Evolutionary conservation across 2,113 vertebrate species (phyloP).

Genomic region (Alouatta palliata): DNA sequence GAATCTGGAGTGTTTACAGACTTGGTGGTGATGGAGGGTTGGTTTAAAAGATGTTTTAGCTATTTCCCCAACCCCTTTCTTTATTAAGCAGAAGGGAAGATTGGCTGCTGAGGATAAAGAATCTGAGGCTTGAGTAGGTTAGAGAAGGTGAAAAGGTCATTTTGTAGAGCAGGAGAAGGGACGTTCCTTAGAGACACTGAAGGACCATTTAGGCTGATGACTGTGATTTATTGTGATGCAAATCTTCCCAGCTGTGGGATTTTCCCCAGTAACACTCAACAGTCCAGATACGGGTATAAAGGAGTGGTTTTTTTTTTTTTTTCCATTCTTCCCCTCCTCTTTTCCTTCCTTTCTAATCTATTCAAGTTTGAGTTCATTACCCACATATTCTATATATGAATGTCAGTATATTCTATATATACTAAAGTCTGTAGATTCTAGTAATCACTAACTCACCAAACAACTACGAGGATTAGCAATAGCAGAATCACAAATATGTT

Average conservation of each 20-base stretch:
- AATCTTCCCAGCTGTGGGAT: neutral
- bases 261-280: accelerated
- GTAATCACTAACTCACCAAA: neutral
- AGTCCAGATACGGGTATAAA: accelerated
- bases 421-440: neutral
- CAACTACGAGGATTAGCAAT: neutral
- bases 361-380: neutral
- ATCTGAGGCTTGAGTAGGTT: neutral
- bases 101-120: neutral
- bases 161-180: neutral
- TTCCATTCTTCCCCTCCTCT: accelerated
- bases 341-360: neutral
- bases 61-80: neutral
- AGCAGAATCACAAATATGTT: neutral
- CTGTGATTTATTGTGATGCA: neutral
- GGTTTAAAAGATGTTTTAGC: neutral
- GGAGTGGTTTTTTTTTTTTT: neutral
- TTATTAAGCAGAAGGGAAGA: neutral
- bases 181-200: accelerated
- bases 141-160: neutral
- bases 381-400: accelerated
- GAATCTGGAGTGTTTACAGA: neutral
- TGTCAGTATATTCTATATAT: neutral
- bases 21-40: no score
- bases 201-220: neutral